These are phyloP conservation scores for Dryadula phaetusa DNA, from an alignment of 2,888 invertebrate genomes.

Conservation along the genomic window DNA sequence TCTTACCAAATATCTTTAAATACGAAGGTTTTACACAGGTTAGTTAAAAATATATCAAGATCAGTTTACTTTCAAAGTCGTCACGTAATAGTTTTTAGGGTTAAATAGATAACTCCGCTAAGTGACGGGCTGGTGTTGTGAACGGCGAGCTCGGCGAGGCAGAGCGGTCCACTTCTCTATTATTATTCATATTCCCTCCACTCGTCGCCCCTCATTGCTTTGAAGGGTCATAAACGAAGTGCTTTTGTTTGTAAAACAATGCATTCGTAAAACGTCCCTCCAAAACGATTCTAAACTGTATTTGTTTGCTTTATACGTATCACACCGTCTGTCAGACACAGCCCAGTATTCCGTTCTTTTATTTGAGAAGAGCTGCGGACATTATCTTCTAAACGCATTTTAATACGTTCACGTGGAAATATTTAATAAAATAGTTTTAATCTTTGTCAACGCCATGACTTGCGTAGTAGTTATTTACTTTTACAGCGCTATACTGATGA, in stretches of 20 bases:
- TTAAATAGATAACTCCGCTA: conserved; percentile 26
- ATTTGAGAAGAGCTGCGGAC: too few relatives aligned
- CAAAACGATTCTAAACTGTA: conserved; percentile 1
- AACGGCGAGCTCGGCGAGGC: not conserved
- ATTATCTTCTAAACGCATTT: too few relatives aligned
- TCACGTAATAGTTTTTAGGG: conserved; percentile 20
- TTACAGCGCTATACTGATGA: too few relatives aligned
- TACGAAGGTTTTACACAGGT: conserved; percentile 20
- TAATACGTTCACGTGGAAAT: too few relatives aligned
- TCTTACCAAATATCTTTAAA: too few relatives aligned
- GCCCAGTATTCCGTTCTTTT: not conserved
- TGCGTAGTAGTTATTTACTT: too few relatives aligned
- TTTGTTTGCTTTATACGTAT: conserved; percentile 1
- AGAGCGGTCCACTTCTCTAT: conserved; percentile 12
- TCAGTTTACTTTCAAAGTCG: conserved; percentile 25
- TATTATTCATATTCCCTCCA: conserved; percentile 17
- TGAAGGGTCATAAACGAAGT: conserved; percentile 26
- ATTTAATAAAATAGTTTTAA: too few relatives aligned
- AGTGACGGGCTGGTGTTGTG: conserved; percentile 16
- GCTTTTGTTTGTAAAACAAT: conserved; percentile 28
- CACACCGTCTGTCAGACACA: not conserved
- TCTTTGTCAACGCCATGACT: too few relatives aligned
- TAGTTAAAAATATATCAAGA: too few relatives aligned
- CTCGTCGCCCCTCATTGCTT: conserved; percentile 4
- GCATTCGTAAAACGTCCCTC: conserved; percentile 11